phyloP scores from a whole-genome alignment of 2,797 vertebrate genomes.

The Tenualosa ilisha region DNA sequence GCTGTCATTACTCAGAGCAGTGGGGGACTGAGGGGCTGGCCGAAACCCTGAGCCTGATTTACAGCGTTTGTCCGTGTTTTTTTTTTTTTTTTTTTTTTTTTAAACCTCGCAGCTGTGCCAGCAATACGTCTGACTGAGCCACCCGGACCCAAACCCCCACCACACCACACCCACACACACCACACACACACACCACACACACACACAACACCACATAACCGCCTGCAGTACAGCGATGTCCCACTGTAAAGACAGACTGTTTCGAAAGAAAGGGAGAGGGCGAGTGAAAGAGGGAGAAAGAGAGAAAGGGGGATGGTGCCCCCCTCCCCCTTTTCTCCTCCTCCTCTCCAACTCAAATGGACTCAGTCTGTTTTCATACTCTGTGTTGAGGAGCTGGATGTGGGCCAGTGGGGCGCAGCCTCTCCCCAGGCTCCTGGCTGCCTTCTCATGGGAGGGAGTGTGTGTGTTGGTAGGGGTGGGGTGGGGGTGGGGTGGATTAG shows the following conservation, averaged over 20 bases:
- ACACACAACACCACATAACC: background rate
- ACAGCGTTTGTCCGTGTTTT: background rate
- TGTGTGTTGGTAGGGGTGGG: background rate
- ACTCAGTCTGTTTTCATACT: constrained; percentile 16
- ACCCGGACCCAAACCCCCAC: background rate
- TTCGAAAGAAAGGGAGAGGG: background rate
- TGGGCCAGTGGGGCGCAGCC: constrained; percentile 29
- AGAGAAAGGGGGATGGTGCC: background rate
- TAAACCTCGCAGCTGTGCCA: background rate
- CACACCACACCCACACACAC: background rate
- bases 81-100: too few relatives aligned
- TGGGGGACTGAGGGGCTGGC: background rate
- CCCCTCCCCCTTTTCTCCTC: background rate
- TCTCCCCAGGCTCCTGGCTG: constrained; percentile 20
- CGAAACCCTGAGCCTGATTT: constrained; percentile 2
- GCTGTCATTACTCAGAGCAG: background rate
- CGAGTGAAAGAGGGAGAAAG: background rate
- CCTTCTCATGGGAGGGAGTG: background rate
- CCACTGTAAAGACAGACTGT: background rate
- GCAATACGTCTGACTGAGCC: background rate
- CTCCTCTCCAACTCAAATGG: background rate
- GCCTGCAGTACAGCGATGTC: background rate
- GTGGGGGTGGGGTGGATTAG: background rate
- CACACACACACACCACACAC: background rate
- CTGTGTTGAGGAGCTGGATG: constrained; percentile 33